phyloP scores from a whole-genome alignment of 2,888 invertebrate genomes.

The Harpagoxenus sublaevis region DNA sequence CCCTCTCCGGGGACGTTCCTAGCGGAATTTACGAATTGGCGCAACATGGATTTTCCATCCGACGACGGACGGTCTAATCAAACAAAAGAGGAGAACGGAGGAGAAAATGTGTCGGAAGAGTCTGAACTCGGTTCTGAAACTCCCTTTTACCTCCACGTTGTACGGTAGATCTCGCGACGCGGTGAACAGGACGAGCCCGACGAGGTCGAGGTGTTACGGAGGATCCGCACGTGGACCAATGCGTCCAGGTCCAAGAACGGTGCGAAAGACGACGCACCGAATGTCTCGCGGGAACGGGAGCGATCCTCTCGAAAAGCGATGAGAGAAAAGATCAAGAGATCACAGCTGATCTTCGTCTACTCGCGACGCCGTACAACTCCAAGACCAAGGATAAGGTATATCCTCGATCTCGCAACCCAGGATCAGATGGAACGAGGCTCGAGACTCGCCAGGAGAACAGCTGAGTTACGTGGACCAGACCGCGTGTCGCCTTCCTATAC shows the following conservation, averaged over 20 bases:
- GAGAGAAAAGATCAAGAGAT: not conserved
- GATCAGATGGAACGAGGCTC: not conserved
- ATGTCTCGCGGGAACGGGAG: not conserved
- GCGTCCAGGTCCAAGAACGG: not conserved
- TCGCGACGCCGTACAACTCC: not conserved
- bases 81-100: not conserved
- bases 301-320: not conserved
- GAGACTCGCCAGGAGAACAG: not conserved
- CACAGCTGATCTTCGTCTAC: not conserved
- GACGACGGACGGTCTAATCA: slow-evolving; percentile 10
- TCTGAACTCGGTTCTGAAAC: not conserved
- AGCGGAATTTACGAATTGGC: slow-evolving; percentile 10
- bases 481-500: not conserved
- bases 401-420: not conserved
- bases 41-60: slow-evolving; percentile 42
- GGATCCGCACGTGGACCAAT: slow-evolving; percentile 35
- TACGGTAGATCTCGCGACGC: slow-evolving; percentile 42
- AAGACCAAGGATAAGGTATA: not conserved
- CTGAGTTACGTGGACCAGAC: not conserved
- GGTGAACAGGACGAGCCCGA: slow-evolving; percentile 16
- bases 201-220: not conserved
- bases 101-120: too few species aligned
- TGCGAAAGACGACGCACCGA: not conserved
- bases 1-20: slow-evolving; percentile 28
- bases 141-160: slow-evolving; percentile 70